Conservation (phyloP, 2,113 vertebrate genomes). For the Mus musculus region GRCm39 chr11:65809001-65809500, state of each 20-base stretch:
- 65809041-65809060: background rate
- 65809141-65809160: background rate
- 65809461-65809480: fast-evolving
- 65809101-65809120: background rate
- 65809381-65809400: background rate
- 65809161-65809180: background rate
- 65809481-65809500: background rate
- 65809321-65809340: background rate
- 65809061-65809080: background rate
- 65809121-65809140: background rate
- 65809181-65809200: background rate
- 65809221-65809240: background rate
- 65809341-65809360: background rate
- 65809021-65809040: background rate
- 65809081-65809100: background rate
- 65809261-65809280: fast-evolving
- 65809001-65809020: background rate
- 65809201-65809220: background rate
- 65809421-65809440: slow-evolving; percentile 19
- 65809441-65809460: fast-evolving
- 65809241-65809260: background rate
- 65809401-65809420: background rate
- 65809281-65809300: fast-evolving
- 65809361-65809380: background rate
- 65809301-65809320: background rate